Evolutionary conservation across 2,797 vertebrate genomes (phyloP).

Genomic region (Lepilemur septentrionalis): DNA sequence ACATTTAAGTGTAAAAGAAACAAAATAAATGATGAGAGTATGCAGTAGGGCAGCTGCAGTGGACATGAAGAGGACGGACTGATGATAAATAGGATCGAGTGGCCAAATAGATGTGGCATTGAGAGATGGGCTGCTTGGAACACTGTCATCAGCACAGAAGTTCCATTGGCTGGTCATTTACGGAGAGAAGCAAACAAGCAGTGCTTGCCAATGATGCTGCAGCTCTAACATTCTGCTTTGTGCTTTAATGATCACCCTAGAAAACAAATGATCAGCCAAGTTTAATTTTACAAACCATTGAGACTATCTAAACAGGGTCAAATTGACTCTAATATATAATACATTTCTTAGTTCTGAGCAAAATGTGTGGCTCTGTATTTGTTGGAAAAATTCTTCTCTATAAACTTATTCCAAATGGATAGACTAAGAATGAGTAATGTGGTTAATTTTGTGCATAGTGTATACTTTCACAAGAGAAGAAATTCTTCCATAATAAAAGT

Average conservation of each 20-base stretch:
- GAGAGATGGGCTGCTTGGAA: constrained; percentile 31
- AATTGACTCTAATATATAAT: constrained; percentile 41
- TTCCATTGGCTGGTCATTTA: constrained; percentile 44
- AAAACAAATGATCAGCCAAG: constrained; percentile 54
- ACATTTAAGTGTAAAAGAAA: neutral
- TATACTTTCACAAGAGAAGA: constrained; percentile 1
- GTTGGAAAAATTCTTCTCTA: constrained; percentile 48
- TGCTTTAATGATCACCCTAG: constrained; percentile 45
- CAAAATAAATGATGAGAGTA: neutral
- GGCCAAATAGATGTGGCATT: neutral
- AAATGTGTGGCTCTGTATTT: constrained; percentile 62
- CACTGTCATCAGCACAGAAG: neutral
- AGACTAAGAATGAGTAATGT: constrained; percentile 31
- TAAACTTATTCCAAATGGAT: constrained; percentile 46
- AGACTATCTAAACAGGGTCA: constrained; percentile 51
- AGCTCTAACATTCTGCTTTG: constrained; percentile 39
- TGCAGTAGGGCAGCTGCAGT: neutral
- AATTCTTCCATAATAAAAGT: neutral
- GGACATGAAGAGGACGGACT: neutral
- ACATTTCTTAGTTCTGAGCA: constrained; percentile 31
- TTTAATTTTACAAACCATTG: constrained; percentile 30
- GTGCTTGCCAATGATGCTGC: neutral
- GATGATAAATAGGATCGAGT: neutral
- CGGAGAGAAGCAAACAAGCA: neutral
- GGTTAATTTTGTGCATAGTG: constrained; percentile 51